These are phyloP conservation scores for Tragelaphus eurycerus DNA, from an alignment of 2,797 vertebrate genomes.

Conservation along the genomic window DNA sequence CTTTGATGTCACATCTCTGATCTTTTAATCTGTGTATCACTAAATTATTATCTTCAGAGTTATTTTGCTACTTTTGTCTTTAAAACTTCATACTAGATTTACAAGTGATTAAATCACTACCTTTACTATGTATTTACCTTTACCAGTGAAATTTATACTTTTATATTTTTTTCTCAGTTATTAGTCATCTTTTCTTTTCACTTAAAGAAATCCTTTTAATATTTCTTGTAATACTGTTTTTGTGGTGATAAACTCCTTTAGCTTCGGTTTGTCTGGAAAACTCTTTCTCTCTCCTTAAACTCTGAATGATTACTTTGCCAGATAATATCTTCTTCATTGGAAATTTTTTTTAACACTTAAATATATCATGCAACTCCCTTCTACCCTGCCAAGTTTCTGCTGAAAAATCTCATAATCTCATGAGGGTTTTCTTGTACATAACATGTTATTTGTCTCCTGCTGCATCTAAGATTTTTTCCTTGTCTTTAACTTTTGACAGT, in stretches of 20 bases:
- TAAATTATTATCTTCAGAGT: background rate
- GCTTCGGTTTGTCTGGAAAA: background rate
- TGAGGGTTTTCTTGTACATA: background rate
- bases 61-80: background rate
- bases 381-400: background rate
- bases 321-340: background rate
- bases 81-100: background rate
- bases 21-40: background rate
- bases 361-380: background rate
- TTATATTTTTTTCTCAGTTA: background rate
- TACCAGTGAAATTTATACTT: background rate
- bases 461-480: background rate
- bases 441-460: background rate
- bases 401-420: background rate
- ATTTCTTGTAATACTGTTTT: background rate
- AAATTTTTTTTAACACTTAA: background rate
- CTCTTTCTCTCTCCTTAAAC: background rate
- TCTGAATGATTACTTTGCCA: background rate
- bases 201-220: background rate
- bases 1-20: background rate
- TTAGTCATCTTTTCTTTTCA: background rate
- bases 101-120: background rate
- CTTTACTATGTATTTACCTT: background rate
- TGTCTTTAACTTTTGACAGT: background rate
- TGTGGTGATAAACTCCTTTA: background rate